Base-by-base conservation (phyloP, 2,888 invertebrate genomes). In the Epirrhoe tristata region DNA sequence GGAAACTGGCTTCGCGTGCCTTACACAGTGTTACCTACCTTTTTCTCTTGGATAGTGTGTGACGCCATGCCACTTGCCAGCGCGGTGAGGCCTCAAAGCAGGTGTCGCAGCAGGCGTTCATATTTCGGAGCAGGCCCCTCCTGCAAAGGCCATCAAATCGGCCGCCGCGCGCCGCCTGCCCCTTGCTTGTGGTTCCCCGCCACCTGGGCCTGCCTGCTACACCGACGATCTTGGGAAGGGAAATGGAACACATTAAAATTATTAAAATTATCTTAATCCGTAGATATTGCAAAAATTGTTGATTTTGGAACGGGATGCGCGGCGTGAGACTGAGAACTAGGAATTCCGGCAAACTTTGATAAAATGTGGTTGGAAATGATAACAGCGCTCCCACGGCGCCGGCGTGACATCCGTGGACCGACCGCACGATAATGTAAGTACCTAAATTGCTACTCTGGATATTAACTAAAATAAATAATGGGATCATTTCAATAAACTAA, bases 291-390 rank as follows among this genome's bases (percentile, higher is more conserved):
- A 48, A 48, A 16, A 16, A 48, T 4, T 46, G 48, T 14, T 6
- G 16, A 12, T 14, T 14, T 14, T 16, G 48, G 14, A 12, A 48
- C 48, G 16, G 16, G 48, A 48, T 48, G 48, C 48, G 14, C n/a
- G 46, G 14, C 48, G 48, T 48, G 48, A 48, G 48, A 16, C 16
- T 48, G 48, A 48, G 48, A 16, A 48, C 48, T 6, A 48, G 48
- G 48, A 48, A 48, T 16, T 48, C 48, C 16, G 7, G 48, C 48
- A 16, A 48, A 48, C 6, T 48, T 0, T 48, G 48, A 16, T 48
- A 48, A 46, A 16, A 14, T 48, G 39, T 4, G 39, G 39, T 10
- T 24, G 12, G 39, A 0, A 48, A 14, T 16, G 48, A 48, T 16
- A 16, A 48, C 16, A 6, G 6, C 48, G 48, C 16, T 48, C 48